Base-by-base conservation (phyloP, 1,140 invertebrate genomes). In the Heliconius hewitsoni region DNA sequence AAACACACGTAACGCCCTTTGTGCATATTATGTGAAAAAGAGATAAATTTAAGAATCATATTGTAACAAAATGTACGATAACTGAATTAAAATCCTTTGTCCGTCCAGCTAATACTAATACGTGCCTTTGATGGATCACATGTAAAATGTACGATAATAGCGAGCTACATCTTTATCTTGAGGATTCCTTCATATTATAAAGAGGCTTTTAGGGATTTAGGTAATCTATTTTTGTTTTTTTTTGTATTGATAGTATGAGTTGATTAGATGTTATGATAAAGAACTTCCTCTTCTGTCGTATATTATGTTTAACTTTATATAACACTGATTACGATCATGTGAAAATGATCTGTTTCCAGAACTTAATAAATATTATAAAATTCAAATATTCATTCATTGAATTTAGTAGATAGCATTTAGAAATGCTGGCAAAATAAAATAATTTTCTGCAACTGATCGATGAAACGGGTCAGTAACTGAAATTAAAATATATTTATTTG, bases 21-120 rank as follows among this genome's bases (percentile, higher is more conserved):
- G 82, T 90, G 84, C 82, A 89, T 90, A 91, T 90, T 89, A 86
- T 83, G 83, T 84, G 85, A 83, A 89, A 89, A 90, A 83, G 82
- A 84, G 81, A 85, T 83, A 83, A 86, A 87, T 84, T 88, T 87
- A 89, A 91, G 89, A 90, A 86, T 85, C 81, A 85, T 78, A 82
- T 80, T 76, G 78, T 86, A 88, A 89, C 89, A 92, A 90, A 92
- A 86, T 83, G 76, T 78, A 76, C 83, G 88, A 88, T 89, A 90
- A 89, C 82, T 88, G 86, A 90, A 91, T 93, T 92, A 89, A 91
- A 93, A 88, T 84, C 88, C 86, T 92, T 93, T 91, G 89, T 92
- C 84, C 74, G 83, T 72, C 72, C 84, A 86, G 83, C 82, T 86
- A 88, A 87, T 87, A 84, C 73, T 88, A 87, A 90, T 89, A 87